Percentiles rank a stretch among this genome's conserved stretches.
phyloP scores from a whole-genome alignment of 2,888 invertebrate genomes.

The Selenia dentaria region DNA sequence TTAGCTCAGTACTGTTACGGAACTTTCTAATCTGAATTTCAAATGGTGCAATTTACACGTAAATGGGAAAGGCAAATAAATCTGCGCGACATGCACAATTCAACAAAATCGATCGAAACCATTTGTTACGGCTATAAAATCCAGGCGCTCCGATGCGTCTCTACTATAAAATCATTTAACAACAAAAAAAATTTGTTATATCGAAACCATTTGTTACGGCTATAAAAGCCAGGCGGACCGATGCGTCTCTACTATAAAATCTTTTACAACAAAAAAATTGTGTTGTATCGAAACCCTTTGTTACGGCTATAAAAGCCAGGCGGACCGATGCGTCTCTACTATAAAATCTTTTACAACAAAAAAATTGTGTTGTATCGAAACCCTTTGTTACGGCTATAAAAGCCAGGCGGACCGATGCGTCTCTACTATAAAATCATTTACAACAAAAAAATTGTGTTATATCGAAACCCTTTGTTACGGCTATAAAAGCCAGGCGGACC shows the following conservation, averaged over 20 bases:
- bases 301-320: slow-evolving; percentile 3
- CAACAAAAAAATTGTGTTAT: too few relatives aligned
- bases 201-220: slow-evolving; percentile 11
- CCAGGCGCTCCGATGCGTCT: slow-evolving; percentile 5
- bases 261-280: too few relatives aligned
- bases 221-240: slow-evolving; percentile 5
- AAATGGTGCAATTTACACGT: slow-evolving; percentile 14
- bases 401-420: slow-evolving; percentile 1
- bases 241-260: slow-evolving; percentile 1
- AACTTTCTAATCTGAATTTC: slow-evolving; percentile 13
- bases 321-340: slow-evolving; percentile 3
- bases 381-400: slow-evolving; percentile 10
- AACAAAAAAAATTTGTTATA: too few relatives aligned
- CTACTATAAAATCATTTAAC: not conserved
- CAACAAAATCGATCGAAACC: slow-evolving; percentile 8
- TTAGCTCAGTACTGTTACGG: not conserved
- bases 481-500: too few relatives aligned
- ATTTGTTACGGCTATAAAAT: slow-evolving; percentile 9
- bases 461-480: too few relatives aligned
- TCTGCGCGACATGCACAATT: slow-evolving; percentile 5
- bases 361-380: too few relatives aligned
- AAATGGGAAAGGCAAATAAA: slow-evolving; percentile 12
- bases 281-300: slow-evolving; percentile 18
- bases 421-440: not conserved
- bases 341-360: too few relatives aligned